These are phyloP conservation scores for Hiodon tergisus DNA, from an alignment of 2,113 vertebrate genomes.

Conservation along the genomic window DNA sequence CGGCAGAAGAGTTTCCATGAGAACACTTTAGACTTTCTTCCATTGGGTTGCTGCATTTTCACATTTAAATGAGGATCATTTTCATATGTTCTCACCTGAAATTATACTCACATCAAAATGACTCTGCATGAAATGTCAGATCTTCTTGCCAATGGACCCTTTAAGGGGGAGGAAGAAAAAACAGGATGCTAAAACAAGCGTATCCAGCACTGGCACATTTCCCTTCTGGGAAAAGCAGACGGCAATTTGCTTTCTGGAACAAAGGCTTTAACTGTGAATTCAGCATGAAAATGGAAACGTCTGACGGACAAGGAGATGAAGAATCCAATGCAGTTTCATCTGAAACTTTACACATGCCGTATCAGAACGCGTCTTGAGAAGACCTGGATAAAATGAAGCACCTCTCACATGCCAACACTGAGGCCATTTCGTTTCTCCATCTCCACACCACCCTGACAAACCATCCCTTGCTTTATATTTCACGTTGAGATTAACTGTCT, in stretches of 20 bases:
- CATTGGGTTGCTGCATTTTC: neutral
- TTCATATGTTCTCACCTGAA: conserved; percentile 11
- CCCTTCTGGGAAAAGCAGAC: neutral
- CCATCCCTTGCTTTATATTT: neutral
- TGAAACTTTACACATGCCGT: too few species aligned
- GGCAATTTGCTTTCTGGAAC: neutral
- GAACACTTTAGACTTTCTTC: neutral
- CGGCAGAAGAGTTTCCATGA: neutral
- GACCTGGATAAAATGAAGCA: neutral
- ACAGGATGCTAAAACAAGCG: neutral
- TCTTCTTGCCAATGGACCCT: neutral
- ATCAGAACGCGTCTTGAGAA: neutral
- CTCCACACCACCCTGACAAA: neutral
- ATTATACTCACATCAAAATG: conserved; percentile 2
- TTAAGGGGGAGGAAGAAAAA: neutral
- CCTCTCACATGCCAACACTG: neutral
- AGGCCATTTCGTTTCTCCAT: neutral
- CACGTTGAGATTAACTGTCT: neutral
- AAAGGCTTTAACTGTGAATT: neutral
- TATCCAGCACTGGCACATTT: neutral
- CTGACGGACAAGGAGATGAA: neutral
- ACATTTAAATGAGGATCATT: neutral
- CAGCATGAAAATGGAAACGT: neutral
- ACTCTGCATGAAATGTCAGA: neutral
- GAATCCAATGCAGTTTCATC: neutral